These are phyloP conservation scores for Corythornis cristatus DNA, from an alignment of 2,113 vertebrate species.

Conservation along the genomic window DNA sequence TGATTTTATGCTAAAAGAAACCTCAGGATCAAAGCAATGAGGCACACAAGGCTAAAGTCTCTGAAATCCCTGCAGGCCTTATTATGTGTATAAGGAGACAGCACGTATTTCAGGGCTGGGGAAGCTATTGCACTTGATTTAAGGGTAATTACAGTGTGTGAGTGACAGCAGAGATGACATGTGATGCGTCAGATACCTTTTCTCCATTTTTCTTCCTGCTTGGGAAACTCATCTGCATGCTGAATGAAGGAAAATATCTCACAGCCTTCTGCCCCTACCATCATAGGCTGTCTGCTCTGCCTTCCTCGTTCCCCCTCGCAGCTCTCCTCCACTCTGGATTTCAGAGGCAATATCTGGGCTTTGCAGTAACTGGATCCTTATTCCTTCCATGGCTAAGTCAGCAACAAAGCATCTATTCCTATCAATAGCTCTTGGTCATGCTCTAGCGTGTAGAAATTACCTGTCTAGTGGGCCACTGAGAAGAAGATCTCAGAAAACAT, in stretches of 20 bases:
- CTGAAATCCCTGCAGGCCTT: slow-evolving; percentile 57
- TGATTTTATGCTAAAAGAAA: slow-evolving; percentile 56
- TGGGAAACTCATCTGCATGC: slow-evolving; percentile 20
- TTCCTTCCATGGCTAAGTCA: not conserved
- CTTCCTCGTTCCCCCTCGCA: not conserved
- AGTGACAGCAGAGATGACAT: slow-evolving; percentile 37
- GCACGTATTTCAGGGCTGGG: slow-evolving; percentile 16
- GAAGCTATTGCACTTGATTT: slow-evolving; percentile 63
- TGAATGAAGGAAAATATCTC: slow-evolving; percentile 15
- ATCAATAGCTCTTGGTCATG: not conserved
- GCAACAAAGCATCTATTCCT: not conserved
- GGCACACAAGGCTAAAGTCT: slow-evolving; percentile 9
- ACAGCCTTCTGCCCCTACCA: not conserved
- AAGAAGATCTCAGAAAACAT: not conserved
- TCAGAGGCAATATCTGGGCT: not conserved
- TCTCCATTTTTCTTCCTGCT: not conserved
- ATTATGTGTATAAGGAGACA: slow-evolving; percentile 24
- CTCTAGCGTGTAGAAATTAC: not conserved
- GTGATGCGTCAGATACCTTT: not conserved
- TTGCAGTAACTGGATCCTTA: not conserved
- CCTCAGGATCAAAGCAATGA: slow-evolving; percentile 45
- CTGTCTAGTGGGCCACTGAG: not conserved
- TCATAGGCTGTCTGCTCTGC: not conserved
- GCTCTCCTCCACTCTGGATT: not conserved
- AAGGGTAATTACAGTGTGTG: slow-evolving; percentile 53